Percentiles rank a stretch among this genome's conserved stretches.
Evolutionary conservation across 2,113 vertebrate genomes (phyloP).

Genomic region (Panthera leo): DNA sequence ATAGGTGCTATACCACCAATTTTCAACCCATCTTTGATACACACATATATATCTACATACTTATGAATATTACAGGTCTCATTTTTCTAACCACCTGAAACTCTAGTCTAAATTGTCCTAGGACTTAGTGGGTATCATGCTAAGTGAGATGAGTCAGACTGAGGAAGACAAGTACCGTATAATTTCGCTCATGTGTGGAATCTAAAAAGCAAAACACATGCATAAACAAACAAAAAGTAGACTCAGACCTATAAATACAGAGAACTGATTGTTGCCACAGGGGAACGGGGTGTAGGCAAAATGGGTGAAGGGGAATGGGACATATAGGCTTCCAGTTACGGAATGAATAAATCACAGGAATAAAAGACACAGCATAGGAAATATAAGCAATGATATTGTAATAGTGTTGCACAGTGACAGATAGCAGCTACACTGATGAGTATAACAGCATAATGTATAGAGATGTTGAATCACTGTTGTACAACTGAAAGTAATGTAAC

Average conservation of each 20-base stretch:
- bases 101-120: constrained; percentile 41
- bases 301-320: not conserved
- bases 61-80: not conserved
- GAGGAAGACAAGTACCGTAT: not conserved
- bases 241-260: not conserved
- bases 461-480: not conserved
- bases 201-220: not conserved
- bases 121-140: not conserved
- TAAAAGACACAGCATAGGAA: not conserved
- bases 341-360: not conserved
- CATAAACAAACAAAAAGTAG: not conserved
- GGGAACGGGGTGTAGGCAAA: not conserved
- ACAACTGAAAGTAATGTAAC: not conserved
- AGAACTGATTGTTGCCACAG: not conserved
- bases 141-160: not conserved
- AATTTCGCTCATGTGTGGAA: not conserved
- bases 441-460: not conserved
- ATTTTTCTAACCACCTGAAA: constrained; percentile 10
- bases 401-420: not conserved
- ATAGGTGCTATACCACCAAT: not conserved
- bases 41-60: not conserved
- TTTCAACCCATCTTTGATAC: not conserved
- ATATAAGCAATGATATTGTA: not conserved
- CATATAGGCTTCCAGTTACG: not conserved
- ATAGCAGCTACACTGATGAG: not conserved